A percentile compares a stretch with the other conserved stretches of the same genome.
These are phyloP conservation scores for Australoheros scitulus DNA, from an alignment of 2,113 vertebrate genomes.

Conservation along the genomic window DNA sequence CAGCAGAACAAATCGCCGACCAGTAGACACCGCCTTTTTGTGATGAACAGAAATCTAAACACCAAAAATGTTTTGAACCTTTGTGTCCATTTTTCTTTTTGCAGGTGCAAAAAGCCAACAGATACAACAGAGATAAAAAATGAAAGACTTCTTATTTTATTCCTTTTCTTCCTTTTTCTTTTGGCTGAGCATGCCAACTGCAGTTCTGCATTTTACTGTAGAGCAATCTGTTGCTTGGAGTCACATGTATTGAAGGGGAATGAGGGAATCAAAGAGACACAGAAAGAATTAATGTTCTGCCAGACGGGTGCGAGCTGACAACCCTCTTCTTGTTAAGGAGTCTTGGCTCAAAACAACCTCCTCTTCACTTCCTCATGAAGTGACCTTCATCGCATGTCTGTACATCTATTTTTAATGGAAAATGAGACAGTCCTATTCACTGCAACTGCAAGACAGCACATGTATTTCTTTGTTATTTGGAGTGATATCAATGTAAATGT, in stretches of 20 bases:
- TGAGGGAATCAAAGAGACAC: slow-evolving; percentile 14
- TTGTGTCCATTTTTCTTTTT: not conserved
- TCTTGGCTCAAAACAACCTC: slow-evolving; percentile 19
- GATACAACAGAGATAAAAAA: not conserved
- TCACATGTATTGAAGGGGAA: slow-evolving; percentile 6
- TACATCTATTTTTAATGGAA: slow-evolving; percentile 35
- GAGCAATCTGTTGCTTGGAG: not conserved
- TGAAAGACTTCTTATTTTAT: not conserved
- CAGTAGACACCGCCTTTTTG: not conserved
- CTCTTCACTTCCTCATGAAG: slow-evolving; percentile 1
- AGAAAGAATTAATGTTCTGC: slow-evolving; percentile 9
- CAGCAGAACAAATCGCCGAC: not conserved
- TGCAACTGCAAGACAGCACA: not conserved
- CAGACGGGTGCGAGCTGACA: slow-evolving; percentile 21
- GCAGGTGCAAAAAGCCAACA: not conserved
- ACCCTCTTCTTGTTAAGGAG: slow-evolving; percentile 13
- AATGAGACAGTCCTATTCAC: slow-evolving; percentile 1
- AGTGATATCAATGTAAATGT: not conserved
- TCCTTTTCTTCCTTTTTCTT: not conserved
- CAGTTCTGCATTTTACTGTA: not conserved
- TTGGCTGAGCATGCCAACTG: not conserved
- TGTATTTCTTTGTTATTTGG: not conserved
- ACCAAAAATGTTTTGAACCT: not conserved
- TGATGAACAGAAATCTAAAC: not conserved
- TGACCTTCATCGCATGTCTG: slow-evolving; percentile 17